phyloP scores from a whole-genome alignment of 1,140 invertebrate genomes.

The Aporrectodea caliginosa region DNA sequence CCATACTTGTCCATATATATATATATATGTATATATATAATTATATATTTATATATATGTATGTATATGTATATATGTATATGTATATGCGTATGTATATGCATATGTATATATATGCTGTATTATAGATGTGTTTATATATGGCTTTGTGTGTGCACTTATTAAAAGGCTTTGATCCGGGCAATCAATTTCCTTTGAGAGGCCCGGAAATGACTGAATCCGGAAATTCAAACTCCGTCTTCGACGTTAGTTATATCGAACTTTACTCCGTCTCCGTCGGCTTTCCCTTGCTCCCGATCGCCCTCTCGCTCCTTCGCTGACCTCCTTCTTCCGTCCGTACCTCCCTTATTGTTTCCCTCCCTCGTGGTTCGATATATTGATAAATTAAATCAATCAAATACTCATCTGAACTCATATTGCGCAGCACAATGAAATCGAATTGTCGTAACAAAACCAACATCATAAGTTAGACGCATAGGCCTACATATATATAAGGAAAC shows the following conservation, averaged over 20 bases:
- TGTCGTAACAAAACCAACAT: too few relatives aligned
- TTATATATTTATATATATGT: neutral
- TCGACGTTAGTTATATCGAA: neutral
- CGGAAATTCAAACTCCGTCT: neutral
- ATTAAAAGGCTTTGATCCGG: neutral
- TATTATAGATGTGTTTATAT: neutral
- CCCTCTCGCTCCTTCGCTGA: too few relatives aligned
- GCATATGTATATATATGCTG: neutral
- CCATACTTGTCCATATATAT: neutral
- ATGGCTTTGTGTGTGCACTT: neutral
- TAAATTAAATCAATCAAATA: too few relatives aligned
- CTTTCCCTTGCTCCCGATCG: too few relatives aligned
- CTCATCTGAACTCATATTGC: too few relatives aligned
- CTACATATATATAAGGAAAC: too few relatives aligned
- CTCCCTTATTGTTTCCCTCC: neutral
- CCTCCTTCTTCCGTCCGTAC: neutral
- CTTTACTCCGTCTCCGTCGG: neutral
- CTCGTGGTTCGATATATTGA: too few relatives aligned
- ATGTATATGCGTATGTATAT: neutral
- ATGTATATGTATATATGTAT: neutral
- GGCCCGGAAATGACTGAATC: neutral
- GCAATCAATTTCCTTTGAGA: neutral
- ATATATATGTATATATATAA: neutral
- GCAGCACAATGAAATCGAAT: too few relatives aligned
- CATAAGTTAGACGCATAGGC: too few relatives aligned